Base-by-base conservation (phyloP, 2,113 vertebrate species). In the Pseudorasbora parva region DNA sequence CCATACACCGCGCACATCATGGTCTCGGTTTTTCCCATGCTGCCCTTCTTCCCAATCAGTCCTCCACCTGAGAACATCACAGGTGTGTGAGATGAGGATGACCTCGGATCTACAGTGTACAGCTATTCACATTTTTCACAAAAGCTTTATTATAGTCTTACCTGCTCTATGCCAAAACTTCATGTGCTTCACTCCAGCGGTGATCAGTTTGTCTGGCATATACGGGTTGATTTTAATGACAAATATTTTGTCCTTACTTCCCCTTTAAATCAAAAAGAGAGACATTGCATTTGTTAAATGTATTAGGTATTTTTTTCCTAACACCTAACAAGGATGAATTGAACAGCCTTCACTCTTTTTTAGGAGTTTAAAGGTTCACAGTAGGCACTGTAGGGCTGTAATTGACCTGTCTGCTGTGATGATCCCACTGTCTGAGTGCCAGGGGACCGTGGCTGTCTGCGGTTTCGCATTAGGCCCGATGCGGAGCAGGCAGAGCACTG, bases 191-290 rank as follows among this genome's bases (percentile, higher is more conserved):
- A 99, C 97, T 86, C 98, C 98, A 87, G 96, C 97, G 23, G 97
- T 99, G 91, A 99, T 96, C 89, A 99, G 93, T 93, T 98, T 99
- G 91, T 99, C 98, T 87, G 98, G 95, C 90, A 97, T 93, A 85
- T 96, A 97, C 12, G 98, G 97, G 87, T 99, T 99, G 85, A 98
- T 96, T 91, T 99, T 99, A 89, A 99, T 95, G 80, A 97, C 96
- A 93, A 99, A 99, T 91, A 99, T 98, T 90, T 99, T 99, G 87
- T 99, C 98, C 93, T 98, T 99, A 93, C 97, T 98, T 89, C 98
- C 98, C 89, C 98, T 99, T 92, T 87, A 95, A 95, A 84, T 88
- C 95, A 95, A 85, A 89, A 83, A 92, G 10, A 81, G 56, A 27
- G 60, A 83, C 21, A 87, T 15, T 81, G 37, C 5, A 10, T 33